A percentile compares a stretch with the other conserved stretches of the same genome.
Conservation (phyloP, 2,888 invertebrate species). For the Philereme transversata region DNA sequence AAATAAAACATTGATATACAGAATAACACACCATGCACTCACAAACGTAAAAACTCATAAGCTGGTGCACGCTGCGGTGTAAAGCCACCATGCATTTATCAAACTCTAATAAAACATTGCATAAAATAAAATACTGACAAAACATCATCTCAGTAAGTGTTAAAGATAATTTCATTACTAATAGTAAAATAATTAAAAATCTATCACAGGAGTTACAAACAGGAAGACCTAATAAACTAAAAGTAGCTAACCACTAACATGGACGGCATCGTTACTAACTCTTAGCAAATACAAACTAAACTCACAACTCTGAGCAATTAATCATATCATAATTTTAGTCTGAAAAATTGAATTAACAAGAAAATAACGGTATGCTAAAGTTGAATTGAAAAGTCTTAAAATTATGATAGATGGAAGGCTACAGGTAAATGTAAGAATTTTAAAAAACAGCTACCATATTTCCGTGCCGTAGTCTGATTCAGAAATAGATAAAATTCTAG, state of each 20-base stretch:
- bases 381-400: constrained; percentile 16
- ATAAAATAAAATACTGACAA: constrained; percentile 53
- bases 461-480: constrained; percentile 87
- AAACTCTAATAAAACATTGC: constrained; percentile 49
- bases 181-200: constrained; percentile 43
- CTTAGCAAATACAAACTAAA: constrained; percentile 22
- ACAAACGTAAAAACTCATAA: constrained; percentile 72
- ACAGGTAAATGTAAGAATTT: constrained; percentile 17
- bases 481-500: constrained; percentile 86
- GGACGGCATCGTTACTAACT: constrained; percentile 57
- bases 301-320: constrained; percentile 22
- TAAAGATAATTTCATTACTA: constrained; percentile 43
- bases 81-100: constrained; percentile 70
- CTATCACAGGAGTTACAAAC: constrained; percentile 64
- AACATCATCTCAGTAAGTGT: constrained; percentile 40
- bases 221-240: constrained; percentile 62
- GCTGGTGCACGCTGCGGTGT: constrained; percentile 75
- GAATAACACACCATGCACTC: constrained; percentile 84
- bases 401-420: constrained; percentile 31
- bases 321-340: constrained; percentile 26
- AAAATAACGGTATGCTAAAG: constrained; percentile 13
- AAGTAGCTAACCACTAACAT: constrained; percentile 39
- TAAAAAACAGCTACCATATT: constrained; percentile 86
- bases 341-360: constrained; percentile 23
- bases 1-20: constrained; percentile 67